phyloP scores from a whole-genome alignment of 53 echinoderm and acorn worm species.

The Echinometra lucunter region DNA sequence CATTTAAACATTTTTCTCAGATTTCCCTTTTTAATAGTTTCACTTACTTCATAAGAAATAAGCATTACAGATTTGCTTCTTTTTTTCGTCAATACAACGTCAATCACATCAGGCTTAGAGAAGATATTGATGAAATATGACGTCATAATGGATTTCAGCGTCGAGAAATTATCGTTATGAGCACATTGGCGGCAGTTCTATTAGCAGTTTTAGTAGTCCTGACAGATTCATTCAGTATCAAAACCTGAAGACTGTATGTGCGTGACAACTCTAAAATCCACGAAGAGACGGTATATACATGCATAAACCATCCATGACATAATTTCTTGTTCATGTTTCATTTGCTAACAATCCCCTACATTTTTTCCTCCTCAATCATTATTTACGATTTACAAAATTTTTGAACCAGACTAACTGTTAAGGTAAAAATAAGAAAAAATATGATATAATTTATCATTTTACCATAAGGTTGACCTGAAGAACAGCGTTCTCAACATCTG shows the following conservation, averaged over 20 bases:
- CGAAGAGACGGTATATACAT: background rate
- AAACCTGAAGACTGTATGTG: background rate
- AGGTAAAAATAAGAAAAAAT: too few species aligned
- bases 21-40: too few species aligned
- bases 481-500: background rate
- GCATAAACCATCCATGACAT: too few species aligned
- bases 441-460: too few species aligned
- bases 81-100: background rate
- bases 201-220: slow-evolving; percentile 16
- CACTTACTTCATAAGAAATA: too few species aligned
- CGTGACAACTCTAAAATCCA: slow-evolving; percentile 6
- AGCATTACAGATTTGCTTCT: background rate
- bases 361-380: too few species aligned
- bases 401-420: too few species aligned
- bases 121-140: background rate
- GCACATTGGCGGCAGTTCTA: slow-evolving; percentile 5
- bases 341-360: too few species aligned
- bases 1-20: too few species aligned
- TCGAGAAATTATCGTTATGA: background rate
- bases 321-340: too few species aligned
- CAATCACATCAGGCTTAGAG: background rate
- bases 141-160: background rate
- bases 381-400: too few species aligned
- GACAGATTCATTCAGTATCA: background rate
- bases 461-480: background rate